Evolutionary conservation across 1,140 invertebrate species (phyloP), one percentile per base, ranked within the genome.

Genomic region (Tribolium castaneum): DNA sequence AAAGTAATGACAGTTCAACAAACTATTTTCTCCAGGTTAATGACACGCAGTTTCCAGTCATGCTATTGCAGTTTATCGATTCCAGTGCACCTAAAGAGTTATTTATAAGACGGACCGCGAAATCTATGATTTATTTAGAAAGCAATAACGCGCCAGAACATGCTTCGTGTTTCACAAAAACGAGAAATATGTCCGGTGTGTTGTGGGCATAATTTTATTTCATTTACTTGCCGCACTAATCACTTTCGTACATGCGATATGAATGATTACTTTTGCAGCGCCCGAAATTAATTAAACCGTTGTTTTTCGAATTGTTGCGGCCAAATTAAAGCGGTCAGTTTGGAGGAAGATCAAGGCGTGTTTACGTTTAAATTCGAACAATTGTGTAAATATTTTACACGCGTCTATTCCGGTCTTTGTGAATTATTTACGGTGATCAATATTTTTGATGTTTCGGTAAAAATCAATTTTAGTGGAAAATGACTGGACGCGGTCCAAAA

Each of bases 1-100:
- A 45, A 45, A 45, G n/a, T 4, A 45, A 2, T 45, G 7, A 45
- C 39, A 45, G 39, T 45, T 45, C 39, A 45, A 45, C 39, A 45
- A 45, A 45, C 39, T 45, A 45, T 45, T 45, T 45, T n/a, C 39
- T 45, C n/a, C 39, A 35, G 59, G 59, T 66, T 66, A 66, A 66
- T 66, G 59, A 66, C 59, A 66, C 59, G 14, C 59, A 66, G 16
- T 66, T 22, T 30, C 30, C 16, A 25, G 54, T 59, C 54, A 59
- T 25, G 54, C 54, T 25, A 35, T 66, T 66, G 59, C 59, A 66
- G 59, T 22, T 66, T 66, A 66, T 66, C 59, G 59, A 66, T 66
- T 66, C 7, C n/a, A 35, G 16, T 66, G 59, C 59, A 66, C 59
- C 3, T 10, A 59, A 66, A 14, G n/a, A 35, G 59, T 66, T 66